A percentile compares a stretch with the other conserved stretches of the same genome.
Evolutionary conservation across 2,888 invertebrate genomes (phyloP).

Genomic region (Cephus nigrinus): DNA sequence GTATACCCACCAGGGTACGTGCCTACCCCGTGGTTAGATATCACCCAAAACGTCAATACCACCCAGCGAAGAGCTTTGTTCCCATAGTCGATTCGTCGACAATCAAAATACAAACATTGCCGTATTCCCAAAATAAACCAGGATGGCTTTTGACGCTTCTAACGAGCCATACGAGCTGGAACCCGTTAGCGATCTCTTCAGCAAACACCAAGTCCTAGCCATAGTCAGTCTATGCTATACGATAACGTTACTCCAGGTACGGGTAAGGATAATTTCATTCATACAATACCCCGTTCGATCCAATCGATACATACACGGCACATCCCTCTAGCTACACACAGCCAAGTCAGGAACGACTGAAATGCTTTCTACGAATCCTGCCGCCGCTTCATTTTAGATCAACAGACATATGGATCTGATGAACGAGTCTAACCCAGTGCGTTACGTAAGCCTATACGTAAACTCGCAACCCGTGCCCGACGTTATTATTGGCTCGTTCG

Average conservation of each 20-base stretch:
- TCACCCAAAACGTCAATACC: background rate
- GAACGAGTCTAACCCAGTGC: background rate
- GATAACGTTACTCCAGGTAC: background rate
- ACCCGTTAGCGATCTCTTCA: background rate
- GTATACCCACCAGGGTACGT: background rate
- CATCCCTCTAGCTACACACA: background rate
- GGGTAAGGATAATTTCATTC: background rate
- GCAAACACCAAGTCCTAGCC: background rate
- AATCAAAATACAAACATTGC: background rate
- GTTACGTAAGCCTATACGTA: background rate
- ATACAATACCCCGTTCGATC: background rate
- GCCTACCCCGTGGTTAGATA: background rate
- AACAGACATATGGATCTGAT: background rate
- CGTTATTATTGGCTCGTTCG: background rate
- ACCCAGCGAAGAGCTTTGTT: background rate
- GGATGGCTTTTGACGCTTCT: background rate
- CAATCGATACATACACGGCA: background rate
- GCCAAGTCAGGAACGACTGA: background rate
- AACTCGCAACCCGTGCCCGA: background rate
- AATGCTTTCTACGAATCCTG: background rate
- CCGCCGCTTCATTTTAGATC: background rate
- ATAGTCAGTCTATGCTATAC: background rate
- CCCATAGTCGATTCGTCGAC: background rate
- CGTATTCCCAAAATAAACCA: background rate
- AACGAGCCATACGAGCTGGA: background rate